Evolutionary conservation across 2,113 vertebrate genomes (phyloP), one percentile per base, ranked within the genome.

Genomic region (Orientallactaga bullata): DNA sequence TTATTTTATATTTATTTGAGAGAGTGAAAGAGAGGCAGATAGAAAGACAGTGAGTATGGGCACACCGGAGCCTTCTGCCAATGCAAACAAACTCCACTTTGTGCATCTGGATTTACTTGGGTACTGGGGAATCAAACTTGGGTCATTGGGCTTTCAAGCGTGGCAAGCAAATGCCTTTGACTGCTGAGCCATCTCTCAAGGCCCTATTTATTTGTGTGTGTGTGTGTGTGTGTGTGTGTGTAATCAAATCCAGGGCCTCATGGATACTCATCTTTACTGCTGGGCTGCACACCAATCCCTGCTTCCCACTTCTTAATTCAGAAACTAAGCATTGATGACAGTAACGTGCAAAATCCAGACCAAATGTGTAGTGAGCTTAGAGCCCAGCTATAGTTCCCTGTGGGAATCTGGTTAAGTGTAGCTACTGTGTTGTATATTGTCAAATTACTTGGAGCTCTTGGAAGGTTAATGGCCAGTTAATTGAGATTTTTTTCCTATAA

Each of bases 401-500:
- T 0, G 12, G 76, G 23, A 89, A 79, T 5, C 32, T 35, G 83
- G n/a, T 28, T 61, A 63, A n/a, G 11, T 69, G 68, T 24, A 76
- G 18, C 72, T 47, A 23, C 18, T 30, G 28, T 20, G 30, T 42
- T 77, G 23, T 7, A 0, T 91, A 85, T 91, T 66, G 8, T 79
- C 47, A 71, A 28, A 79, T 51, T 71, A 92, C 32, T 79, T 71
- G 17, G 82, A 26, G 21, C 82, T 66, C 55, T 73, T 42, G 13
- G 73, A 73, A 95, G 71, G 66, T n/a, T 74, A 63, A 28, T 28
- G 24, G 42, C 24, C 37, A 85, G 3, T 85, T 84, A 71, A 86
- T 11, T 61, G 74, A 90, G 74, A 88, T 85, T 92, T 90, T 85
- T 92, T 90, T 66, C 26, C 61, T 85, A 16, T 20, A 66, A 20